Percentiles rank a stretch among this genome's conserved stretches.
phyloP scores from a whole-genome alignment of 2,888 invertebrate genomes.

The Tipula vernalis region DNA sequence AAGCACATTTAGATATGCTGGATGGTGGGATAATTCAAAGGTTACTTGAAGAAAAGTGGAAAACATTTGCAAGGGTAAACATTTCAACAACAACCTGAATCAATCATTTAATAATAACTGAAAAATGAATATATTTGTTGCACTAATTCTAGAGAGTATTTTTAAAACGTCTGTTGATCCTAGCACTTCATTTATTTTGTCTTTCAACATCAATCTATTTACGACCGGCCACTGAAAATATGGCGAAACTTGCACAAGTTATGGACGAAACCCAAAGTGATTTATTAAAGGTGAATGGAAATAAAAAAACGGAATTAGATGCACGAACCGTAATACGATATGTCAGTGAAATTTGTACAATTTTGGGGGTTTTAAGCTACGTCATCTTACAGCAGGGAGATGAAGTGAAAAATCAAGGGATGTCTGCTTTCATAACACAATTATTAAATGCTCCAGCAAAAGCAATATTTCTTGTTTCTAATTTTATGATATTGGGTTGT shows the following conservation, averaged over 20 bases:
- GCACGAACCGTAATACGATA: conserved; percentile 44
- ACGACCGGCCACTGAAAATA: conserved; percentile 47
- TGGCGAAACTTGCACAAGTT: neutral
- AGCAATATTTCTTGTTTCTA: conserved; percentile 83
- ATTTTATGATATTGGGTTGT: conserved; percentile 76
- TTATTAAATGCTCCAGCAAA: conserved; percentile 92
- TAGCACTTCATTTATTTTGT: conserved; percentile 74
- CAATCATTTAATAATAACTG: neutral
- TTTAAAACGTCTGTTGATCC: conserved; percentile 75
- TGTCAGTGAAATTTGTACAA: conserved; percentile 72
- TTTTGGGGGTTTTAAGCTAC: conserved; percentile 75
- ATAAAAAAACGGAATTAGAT: conserved; percentile 30
- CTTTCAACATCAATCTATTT: conserved; percentile 86
- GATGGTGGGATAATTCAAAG: conserved; percentile 97
- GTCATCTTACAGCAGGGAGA: conserved; percentile 85
- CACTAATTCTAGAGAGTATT: conserved; percentile 63
- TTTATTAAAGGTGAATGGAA: neutral
- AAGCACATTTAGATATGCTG: conserved; percentile 96
- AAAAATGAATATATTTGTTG: neutral
- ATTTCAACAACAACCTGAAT: neutral
- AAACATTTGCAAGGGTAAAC: conserved; percentile 84
- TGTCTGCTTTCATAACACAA: conserved; percentile 80
- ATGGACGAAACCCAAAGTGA: neutral
- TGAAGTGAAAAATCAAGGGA: conserved; percentile 89
- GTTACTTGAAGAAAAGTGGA: conserved; percentile 97